These are phyloP conservation scores for Noturus placidus DNA, from an alignment of 2,113 vertebrate species.

Conservation along the genomic window DNA sequence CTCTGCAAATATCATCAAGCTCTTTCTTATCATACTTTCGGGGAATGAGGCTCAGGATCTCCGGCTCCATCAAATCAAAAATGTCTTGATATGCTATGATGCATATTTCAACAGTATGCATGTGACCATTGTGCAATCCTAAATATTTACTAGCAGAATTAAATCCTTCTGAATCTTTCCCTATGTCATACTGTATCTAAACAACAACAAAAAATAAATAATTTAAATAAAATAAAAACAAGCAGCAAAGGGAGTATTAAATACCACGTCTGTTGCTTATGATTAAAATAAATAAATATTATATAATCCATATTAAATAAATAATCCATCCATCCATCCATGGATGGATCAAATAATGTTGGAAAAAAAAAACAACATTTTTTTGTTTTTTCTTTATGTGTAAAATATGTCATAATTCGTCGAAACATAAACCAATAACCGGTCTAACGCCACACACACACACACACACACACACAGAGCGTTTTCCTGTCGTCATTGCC, in stretches of 20 bases:
- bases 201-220: not conserved
- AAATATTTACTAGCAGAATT: not conserved
- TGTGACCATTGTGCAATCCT: not conserved
- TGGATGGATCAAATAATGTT: too few species aligned
- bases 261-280: not conserved
- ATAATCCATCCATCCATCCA: too few species aligned
- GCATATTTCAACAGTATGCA: not conserved
- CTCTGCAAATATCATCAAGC: not conserved
- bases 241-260: not conserved
- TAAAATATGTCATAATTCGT: too few species aligned
- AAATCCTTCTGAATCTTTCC: not conserved
- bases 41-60: not conserved
- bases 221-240: too few species aligned
- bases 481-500: not conserved
- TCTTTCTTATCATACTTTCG: not conserved
- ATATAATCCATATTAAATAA: too few species aligned
- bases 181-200: not conserved
- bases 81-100: not conserved
- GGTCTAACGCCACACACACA: not conserved
- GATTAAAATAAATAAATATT: too few species aligned
- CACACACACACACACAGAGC: not conserved
- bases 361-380: too few species aligned
- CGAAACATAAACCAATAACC: not conserved
- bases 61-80: not conserved
- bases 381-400: not conserved